phyloP scores from a whole-genome alignment of 2,888 invertebrate genomes.

The Germaria angustata region DNA sequence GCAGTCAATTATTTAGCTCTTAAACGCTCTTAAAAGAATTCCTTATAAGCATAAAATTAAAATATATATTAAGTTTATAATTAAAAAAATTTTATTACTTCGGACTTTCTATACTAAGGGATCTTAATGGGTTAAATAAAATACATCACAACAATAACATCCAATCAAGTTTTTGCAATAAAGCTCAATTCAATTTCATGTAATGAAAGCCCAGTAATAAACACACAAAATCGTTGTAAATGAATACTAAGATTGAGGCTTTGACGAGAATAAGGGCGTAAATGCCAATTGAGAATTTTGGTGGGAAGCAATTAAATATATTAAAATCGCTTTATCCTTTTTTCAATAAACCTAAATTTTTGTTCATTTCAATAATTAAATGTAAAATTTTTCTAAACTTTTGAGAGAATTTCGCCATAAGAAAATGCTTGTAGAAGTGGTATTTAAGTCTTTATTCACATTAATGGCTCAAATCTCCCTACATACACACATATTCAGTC shows the following conservation, averaged over 20 bases:
- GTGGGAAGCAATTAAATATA: no score
- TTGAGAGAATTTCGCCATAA: no score
- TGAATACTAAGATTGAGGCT: neutral
- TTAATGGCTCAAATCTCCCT: neutral
- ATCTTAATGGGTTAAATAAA: constrained; percentile 2
- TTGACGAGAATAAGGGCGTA: neutral
- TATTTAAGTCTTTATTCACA: neutral
- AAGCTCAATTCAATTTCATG: constrained; percentile 52
- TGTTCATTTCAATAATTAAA: neutral
- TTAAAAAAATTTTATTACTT: neutral
- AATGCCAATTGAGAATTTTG: neutral
- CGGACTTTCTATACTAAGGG: neutral
- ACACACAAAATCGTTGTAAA: constrained; percentile 51
- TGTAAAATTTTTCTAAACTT: neutral
- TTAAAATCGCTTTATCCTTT: neutral
- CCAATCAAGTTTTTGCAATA: constrained; percentile 48
- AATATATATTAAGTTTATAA: no score
- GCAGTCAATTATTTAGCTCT: no score
- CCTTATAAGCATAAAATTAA: no score
- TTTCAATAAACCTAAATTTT: neutral
- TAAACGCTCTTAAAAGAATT: no score
- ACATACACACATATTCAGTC: neutral
- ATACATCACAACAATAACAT: constrained; percentile 5
- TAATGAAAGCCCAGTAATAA: constrained; percentile 34
- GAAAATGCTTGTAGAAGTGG: neutral